Percentiles rank a stretch among this genome's conserved stretches.
phyloP scores from a whole-genome alignment of 2,113 vertebrate species.

The Hyla sarda region DNA sequence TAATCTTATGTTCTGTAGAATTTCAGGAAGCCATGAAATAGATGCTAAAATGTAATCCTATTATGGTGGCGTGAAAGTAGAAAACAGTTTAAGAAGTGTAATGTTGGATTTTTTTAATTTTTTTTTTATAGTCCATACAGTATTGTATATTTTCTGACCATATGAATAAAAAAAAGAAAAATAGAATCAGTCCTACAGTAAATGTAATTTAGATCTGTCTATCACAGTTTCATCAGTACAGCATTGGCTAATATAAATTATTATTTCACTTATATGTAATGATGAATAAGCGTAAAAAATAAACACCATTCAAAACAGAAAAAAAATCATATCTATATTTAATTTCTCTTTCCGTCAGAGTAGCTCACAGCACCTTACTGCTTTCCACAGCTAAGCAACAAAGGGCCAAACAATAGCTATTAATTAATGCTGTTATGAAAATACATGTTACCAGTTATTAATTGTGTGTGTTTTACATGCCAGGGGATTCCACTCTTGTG shows the following conservation, averaged over 20 bases:
- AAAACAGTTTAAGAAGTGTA: not conserved
- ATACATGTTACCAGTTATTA: conserved; percentile 26
- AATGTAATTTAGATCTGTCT: not conserved
- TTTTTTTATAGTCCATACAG: too few relatives aligned
- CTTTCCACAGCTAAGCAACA: conserved; percentile 10
- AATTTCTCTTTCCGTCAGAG: not conserved
- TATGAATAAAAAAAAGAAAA: not conserved
- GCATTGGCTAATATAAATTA: conserved; percentile 2
- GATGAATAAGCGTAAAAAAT: not conserved
- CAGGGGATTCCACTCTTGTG: not conserved
- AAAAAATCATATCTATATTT: conserved; percentile 38
- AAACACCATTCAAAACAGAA: not conserved
- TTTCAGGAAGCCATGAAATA: too few relatives aligned
- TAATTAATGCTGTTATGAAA: conserved; percentile 33
- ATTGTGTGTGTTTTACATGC: conserved; percentile 27
- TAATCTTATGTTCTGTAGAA: too few relatives aligned
- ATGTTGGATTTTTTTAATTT: not conserved
- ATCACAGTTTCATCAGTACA: not conserved
- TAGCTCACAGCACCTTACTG: not conserved
- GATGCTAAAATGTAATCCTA: too few relatives aligned
- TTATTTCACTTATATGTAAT: conserved; percentile 5
- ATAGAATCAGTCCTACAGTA: not conserved
- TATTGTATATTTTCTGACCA: not conserved
- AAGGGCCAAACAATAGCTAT: conserved; percentile 28
- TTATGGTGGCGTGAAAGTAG: not conserved